Base-by-base conservation (phyloP, 2,888 invertebrate genomes). In the Melinaea menophilus region DNA sequence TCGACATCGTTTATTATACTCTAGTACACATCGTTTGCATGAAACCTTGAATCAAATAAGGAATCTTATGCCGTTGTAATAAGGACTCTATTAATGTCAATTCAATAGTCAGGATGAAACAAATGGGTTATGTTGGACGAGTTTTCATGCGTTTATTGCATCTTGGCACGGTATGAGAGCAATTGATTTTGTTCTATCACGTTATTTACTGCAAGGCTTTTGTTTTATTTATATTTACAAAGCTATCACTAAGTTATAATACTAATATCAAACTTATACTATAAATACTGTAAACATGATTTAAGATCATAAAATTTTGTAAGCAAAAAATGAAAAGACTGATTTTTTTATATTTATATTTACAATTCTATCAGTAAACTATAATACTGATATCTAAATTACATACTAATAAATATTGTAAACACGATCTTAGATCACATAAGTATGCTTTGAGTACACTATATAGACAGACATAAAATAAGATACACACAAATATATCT, bases 101-200 rank as follows among this genome's bases (percentile, higher is more conserved):
- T 37, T 54, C 51, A 59, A 60, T 59, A 59, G 46, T 70, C 66
- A 58, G 73, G 66, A 70, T 70, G 74, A 76, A 74, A 86, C 80
- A 83, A 86, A 85, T 86, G 81, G 80, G 63, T 78, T 70, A 68
- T 73, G 73, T 75, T 75, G 77, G 75, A 82, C 81, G 84, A 86
- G 82, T 84, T 85, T 86, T 86, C 84, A 82, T 85, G 77, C 82
- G 81, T 82, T 88, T 87, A 87, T 87, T 86, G 82, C 80, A 76
- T 77, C 80, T 83, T 84, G 81, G 82, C 86, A 86, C 84, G 85
- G 79, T 81, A 83, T 77, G 78, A 82, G 81, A 82, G 79, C 74
- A 82, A 85, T 87, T 85, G 85, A 83, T 84, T 81, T 76, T 58
- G 72, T 76, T 85, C 80, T 85, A 86, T 85, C 79, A 74, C 77